Evolutionary conservation across 2,888 invertebrate genomes (phyloP), one percentile per base, ranked within the genome.

Genomic region (Carcina quercana): DNA sequence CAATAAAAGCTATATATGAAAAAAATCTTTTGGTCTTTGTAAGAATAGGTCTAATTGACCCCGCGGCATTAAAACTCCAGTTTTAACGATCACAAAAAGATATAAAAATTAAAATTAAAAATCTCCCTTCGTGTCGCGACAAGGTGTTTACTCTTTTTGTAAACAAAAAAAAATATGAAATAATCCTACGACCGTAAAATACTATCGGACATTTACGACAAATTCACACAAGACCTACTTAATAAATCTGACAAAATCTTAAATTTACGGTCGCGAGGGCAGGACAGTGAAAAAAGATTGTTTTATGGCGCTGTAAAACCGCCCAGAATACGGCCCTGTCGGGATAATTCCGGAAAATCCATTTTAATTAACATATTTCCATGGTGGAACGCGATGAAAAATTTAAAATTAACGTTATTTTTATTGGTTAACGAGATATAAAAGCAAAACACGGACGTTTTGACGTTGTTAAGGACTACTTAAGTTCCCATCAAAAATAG

Each of bases 141-240:
- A 59, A 47, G 57, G 52, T 59, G 59, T 64, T 61, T 59, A 53
- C 56, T 62, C 63, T 67, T 59, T 50, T 22, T 7, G 50, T 46
- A 40, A 49, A 48, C 47, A 54, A 53, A 67, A 59, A 61, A 61
- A 59, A 24, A 24, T 24, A 6, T 60, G 57, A 63, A 64, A 73
- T 67, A 73, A 73, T 72, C 65, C 60, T 56, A 59, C 42, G 58
- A 66, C 66, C 52, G 61, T 78, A 78, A 76, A 80, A 69, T 71
- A 72, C 62, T 59, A 70, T 73, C 53, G 58, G 76, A 79, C 76
- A 25, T 79, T 80, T 76, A 80, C 72, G 78, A 76, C 72, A 68
- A 76, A 75, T 80, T 69, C 73, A 76, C 74, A 75, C 75, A 70
- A 66, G 70, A 64, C 64, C 64, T 72, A 74, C 72, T 72, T 70